Evolutionary conservation across 1,140 invertebrate genomes (phyloP), one percentile per base, ranked within the genome.

Genomic region (Epicauta chinensis): DNA sequence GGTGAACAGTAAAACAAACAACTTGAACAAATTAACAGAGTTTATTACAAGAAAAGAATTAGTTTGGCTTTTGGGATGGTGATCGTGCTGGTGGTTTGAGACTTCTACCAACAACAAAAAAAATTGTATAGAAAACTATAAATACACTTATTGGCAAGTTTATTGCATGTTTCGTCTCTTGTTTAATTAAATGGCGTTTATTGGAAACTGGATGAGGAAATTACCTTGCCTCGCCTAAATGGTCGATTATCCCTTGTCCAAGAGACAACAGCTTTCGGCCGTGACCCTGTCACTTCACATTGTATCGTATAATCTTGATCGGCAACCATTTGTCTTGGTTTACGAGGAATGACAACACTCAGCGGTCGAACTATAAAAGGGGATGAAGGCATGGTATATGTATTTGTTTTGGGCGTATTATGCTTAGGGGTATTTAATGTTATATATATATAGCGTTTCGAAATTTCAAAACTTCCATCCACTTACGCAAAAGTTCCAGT

Each of bases 201-300:
- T 23, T 23, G 23, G 23, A 23, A 23, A 23, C 7, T 23, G 7
- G 23, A 23, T 23, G 23, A 34, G 32, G 32, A 34, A 34, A 34
- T 34, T 34, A 87, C 86, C 80, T 82, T 82, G 68, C 82, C 85
- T 61, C 81, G 77, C 55, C 76, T 77, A 65, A 88, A 87, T 58
- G 79, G 77, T 48, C 78, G 73, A 69, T 84, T 86, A 64, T 86
- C 87, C 61, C 86, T 83, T 66, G 81, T 83, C 91, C 91, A 93
- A 32, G 81, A 81, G 61, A 93, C 80, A 42, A 81, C 78, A 13
- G 90, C 89, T 51, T 83, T 80, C 15, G 91, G 91, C 65, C 90
- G 79, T 43, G 90, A 92, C n/a, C 90, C 91, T 45, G 77, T 75
- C 9, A 85, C 81, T 64, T 87, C 80, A 71, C 91, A 94, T 31